Conservation (phyloP, 2,113 vertebrate genomes). For the Oncorhynchus clarkii region DNA sequence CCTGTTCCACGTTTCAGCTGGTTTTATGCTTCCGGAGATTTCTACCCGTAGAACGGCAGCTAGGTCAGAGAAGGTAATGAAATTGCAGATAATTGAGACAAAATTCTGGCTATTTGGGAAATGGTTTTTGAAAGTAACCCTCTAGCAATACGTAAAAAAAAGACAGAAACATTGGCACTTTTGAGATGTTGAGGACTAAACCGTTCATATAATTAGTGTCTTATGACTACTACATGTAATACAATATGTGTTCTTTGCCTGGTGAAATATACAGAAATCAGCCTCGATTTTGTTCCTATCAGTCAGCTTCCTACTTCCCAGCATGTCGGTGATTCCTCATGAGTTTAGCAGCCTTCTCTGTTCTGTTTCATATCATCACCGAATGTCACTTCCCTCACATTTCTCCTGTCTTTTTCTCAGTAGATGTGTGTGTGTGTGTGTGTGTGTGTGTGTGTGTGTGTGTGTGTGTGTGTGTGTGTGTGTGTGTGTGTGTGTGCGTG, state of each 20-base stretch:
- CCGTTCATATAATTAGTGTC: slow-evolving; percentile 1
- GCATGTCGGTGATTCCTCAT: background rate
- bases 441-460: too few species aligned
- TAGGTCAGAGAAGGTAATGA: slow-evolving; percentile 41
- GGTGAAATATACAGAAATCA: background rate
- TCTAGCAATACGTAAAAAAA: background rate
- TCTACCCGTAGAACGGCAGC: background rate
- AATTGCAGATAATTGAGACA: slow-evolving; percentile 41
- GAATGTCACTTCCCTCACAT: too few species aligned
- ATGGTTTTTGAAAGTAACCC: slow-evolving; percentile 4
- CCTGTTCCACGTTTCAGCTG: slow-evolving; percentile 25
- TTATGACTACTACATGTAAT: background rate
- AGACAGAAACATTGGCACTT: background rate
- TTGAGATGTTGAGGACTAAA: slow-evolving; percentile 13
- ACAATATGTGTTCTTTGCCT: background rate
- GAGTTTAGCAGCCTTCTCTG: background rate
- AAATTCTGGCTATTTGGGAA: slow-evolving; percentile 26
- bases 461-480: too few species aligned
- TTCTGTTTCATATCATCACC: too few species aligned
- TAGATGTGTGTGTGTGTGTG: too few species aligned
- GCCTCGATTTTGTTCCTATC: background rate
- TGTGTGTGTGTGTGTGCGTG: too few species aligned
- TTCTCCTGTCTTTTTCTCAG: too few species aligned
- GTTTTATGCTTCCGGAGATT: slow-evolving; percentile 18
- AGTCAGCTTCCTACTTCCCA: background rate